These are phyloP conservation scores for Amphipyra tragopoginis DNA, from an alignment of 2,888 invertebrate genomes.

Conservation along the genomic window DNA sequence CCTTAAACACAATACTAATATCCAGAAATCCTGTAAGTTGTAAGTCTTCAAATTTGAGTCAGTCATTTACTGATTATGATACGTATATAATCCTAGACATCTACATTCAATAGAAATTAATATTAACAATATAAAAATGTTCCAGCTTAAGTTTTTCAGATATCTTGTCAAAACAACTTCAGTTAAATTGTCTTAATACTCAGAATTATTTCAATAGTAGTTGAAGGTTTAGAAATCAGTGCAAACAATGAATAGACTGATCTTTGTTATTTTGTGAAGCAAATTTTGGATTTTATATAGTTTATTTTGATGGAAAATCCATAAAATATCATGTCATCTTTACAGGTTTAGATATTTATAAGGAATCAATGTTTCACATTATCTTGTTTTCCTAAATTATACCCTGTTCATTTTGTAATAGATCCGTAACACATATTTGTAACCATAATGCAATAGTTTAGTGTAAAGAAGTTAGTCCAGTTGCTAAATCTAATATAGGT, in stretches of 20 bases:
- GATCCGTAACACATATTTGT: constrained; percentile 30
- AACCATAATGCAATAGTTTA: constrained; percentile 49
- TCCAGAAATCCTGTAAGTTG: constrained; percentile 32
- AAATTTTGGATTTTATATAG: constrained; percentile 36
- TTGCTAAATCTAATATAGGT: no score
- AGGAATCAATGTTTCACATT: constrained; percentile 18
- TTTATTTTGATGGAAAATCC: constrained; percentile 36
- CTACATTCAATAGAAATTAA: constrained; percentile 40
- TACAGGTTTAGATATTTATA: constrained; percentile 22
- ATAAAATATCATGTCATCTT: constrained; percentile 31
- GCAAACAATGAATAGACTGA: constrained; percentile 51
- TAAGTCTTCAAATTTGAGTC: constrained; percentile 30
- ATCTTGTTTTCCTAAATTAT: constrained; percentile 36
- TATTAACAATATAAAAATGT: constrained; percentile 23
- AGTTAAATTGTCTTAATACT: constrained; percentile 45
- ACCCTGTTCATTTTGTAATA: constrained; percentile 39
- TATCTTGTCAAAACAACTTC: constrained; percentile 20
- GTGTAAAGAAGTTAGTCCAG: constrained; percentile 29
- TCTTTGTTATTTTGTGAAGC: constrained; percentile 36
- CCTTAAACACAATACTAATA: constrained; percentile 35
- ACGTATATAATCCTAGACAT: constrained; percentile 20
- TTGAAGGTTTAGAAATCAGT: constrained; percentile 40
- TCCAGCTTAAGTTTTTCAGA: constrained; percentile 41
- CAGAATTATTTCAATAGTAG: constrained; percentile 36
- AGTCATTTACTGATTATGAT: constrained; percentile 23